Evolutionary conservation across 2,888 invertebrate genomes (phyloP), one percentile per base, ranked within the genome.

Genomic region (Cheilosia vernalis): DNA sequence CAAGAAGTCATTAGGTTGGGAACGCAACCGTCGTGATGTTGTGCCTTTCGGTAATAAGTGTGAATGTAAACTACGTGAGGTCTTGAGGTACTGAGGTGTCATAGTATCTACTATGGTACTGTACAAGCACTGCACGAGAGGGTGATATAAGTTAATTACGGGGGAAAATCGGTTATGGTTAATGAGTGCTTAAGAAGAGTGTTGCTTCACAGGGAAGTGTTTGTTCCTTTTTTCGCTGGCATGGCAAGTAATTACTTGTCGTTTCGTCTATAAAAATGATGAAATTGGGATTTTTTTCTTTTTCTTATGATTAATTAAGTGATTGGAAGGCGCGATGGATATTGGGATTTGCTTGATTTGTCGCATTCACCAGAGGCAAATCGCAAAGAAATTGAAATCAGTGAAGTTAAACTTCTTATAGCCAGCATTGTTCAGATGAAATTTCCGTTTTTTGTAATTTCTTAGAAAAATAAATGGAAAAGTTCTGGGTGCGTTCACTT

Each of bases 131-230:
- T 67, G 56, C 72, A 78, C 56, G 51, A 63, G 51, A 69, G 49
- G 56, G 63, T 83, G 83, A 79, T 83, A 83, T 79, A 83, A 83
- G 83, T 83, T 83, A 78, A 83, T 78, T 83, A 83, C 79, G 73
- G 61, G 56, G 51, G 51, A 61, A 73, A 83, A 83, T 83, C 83
- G 79, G 79, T 79, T 83, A 79, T 73, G 83, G 78, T 19, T 73
- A 67, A 78, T 83, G 56, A 78, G 67, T 61, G 49, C 33, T 73
- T 55, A 49, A 51, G 67, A 58, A 63, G 55, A 51, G 10, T 40
- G 49, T 73, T 73, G 67, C 73, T 58, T 37, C 67, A 83, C 42
- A 51, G 83, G 79, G 83, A 83, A 83, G 67, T 78, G 55, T 61
- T 66, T 78, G 67, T 42, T 13, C 10, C 10, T 37, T 37, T 13